phyloP scores from a whole-genome alignment of 2,797 vertebrate species.

The Pseudotriccus pelzelni region DNA sequence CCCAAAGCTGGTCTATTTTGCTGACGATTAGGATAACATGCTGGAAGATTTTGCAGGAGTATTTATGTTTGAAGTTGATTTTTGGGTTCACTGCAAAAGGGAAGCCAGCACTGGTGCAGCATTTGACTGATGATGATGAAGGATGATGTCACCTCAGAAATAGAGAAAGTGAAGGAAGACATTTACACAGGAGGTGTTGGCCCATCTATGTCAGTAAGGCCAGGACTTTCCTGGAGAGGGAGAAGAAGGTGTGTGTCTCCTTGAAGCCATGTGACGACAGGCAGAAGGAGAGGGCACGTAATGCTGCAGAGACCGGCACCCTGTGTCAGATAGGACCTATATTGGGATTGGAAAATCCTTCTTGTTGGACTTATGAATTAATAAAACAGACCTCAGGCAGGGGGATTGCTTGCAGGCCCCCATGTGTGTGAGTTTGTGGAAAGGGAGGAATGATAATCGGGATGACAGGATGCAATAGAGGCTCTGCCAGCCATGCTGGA shows the following conservation, averaged over 20 bases:
- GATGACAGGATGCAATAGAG: not conserved
- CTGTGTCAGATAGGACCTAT: accelerated
- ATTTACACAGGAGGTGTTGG: not conserved
- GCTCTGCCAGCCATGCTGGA: not conserved
- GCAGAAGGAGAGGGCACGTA: not conserved
- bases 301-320: not conserved
- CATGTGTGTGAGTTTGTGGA: accelerated
- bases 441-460: accelerated
- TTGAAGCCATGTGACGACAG: not conserved
- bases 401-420: not conserved
- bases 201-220: not conserved
- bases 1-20: not conserved
- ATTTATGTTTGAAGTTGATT: not conserved
- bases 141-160: not conserved
- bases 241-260: not conserved
- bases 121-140: not conserved
- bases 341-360: not conserved
- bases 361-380: not conserved
- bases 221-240: not conserved
- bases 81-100: not conserved
- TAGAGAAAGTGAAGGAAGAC: not conserved
- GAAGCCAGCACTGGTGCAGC: not conserved
- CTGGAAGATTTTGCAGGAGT: not conserved
- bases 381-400: not conserved
- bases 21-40: not conserved